A percentile compares a stretch with the other conserved stretches of the same genome.
These are phyloP conservation scores for Argyrosomus japonicus DNA, from an alignment of 2,113 vertebrate species.

Conservation along the genomic window DNA sequence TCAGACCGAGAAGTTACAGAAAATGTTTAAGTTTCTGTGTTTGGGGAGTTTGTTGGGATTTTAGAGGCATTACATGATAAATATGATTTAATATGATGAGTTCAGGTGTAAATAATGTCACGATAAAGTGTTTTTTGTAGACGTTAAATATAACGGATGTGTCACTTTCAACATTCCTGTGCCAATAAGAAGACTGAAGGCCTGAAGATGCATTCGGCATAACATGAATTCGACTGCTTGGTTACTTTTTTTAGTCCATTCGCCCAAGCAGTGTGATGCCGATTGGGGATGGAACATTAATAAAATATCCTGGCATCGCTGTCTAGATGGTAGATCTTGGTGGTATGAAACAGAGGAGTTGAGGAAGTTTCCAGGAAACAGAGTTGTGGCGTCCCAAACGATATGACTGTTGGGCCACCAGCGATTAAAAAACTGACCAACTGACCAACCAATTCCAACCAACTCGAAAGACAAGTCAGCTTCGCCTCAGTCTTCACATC, in stretches of 20 bases:
- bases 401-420: too few species aligned
- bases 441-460: too few species aligned
- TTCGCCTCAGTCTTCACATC: too few species aligned
- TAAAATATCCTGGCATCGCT: neutral
- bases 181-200: neutral
- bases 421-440: too few species aligned
- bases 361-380: neutral
- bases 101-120: conserved; percentile 25
- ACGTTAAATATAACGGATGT: neutral
- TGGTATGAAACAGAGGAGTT: neutral
- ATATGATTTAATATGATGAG: neutral
- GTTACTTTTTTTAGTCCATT: neutral
- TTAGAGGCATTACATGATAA: conserved; percentile 7
- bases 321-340: neutral
- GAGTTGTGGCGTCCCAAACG: too few species aligned
- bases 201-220: neutral
- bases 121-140: neutral
- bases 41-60: neutral
- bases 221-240: neutral
- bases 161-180: neutral
- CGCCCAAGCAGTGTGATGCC: neutral
- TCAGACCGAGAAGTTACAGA: neutral
- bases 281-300: neutral
- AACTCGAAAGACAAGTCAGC: too few species aligned
- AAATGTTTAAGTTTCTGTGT: neutral